Evolutionary conservation across 2,888 invertebrate genomes (phyloP).

Genomic region (Seladonia tumulorum): DNA sequence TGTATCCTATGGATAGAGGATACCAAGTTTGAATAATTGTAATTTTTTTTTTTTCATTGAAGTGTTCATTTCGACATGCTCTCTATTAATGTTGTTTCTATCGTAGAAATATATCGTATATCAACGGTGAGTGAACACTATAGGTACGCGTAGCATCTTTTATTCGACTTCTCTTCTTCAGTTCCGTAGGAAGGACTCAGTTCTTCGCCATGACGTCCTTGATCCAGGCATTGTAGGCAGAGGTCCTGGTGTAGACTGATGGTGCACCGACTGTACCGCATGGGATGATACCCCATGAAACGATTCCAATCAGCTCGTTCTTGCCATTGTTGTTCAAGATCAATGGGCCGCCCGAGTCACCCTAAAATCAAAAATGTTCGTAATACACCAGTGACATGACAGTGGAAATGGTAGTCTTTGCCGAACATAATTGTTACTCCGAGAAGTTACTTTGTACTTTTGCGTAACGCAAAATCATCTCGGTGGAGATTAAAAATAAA

Average conservation of each 20-base stretch:
- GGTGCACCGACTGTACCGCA: constrained; percentile 80
- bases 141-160: neutral
- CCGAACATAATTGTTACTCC: too few species aligned
- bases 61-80: neutral
- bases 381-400: neutral
- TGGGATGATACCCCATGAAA: constrained; percentile 83
- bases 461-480: too few species aligned
- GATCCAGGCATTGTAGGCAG: constrained; percentile 80
- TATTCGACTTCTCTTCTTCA: neutral
- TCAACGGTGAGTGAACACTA: neutral
- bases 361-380: constrained; percentile 71
- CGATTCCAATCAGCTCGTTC: constrained; percentile 77
- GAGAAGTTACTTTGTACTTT: too few species aligned
- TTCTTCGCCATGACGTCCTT: constrained; percentile 60
- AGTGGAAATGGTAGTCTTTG: too few species aligned
- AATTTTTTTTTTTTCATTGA: neutral
- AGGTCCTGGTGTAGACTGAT: constrained; percentile 81
- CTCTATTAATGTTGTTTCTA: neutral
- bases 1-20: neutral
- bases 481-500: too few species aligned
- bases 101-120: neutral
- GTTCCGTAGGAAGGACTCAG: constrained; percentile 18
- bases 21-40: too few species aligned
- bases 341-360: constrained; percentile 82
- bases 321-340: constrained; percentile 60